Conservation (phyloP, 2,113 vertebrate species). For the Gobiocypris rarus region DNA sequence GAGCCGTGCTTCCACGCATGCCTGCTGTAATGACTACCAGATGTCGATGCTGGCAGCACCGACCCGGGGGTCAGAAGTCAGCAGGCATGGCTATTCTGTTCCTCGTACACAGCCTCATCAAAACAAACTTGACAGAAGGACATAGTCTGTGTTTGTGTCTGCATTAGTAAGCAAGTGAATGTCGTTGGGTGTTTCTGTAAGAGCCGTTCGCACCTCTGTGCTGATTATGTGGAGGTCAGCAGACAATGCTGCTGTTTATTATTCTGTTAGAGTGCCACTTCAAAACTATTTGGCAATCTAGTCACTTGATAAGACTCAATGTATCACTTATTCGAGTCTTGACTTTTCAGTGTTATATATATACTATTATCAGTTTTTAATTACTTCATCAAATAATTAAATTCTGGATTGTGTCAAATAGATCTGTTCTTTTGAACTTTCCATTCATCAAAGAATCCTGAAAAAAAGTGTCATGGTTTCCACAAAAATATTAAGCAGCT, state of each 20-base stretch:
- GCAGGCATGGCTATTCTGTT: conserved; percentile 46
- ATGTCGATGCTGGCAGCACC: conserved; percentile 61
- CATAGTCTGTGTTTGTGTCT: conserved; percentile 4
- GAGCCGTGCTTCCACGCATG: conserved; percentile 66
- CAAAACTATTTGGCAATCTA: background rate
- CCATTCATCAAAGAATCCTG: background rate
- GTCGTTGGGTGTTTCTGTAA: background rate
- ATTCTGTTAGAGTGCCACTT: conserved; percentile 2
- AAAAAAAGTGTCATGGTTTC: background rate
- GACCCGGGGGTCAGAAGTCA: conserved; percentile 64
- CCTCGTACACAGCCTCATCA: background rate
- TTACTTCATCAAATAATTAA: too few species aligned
- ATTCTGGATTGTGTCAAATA: too few species aligned
- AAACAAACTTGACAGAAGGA: background rate
- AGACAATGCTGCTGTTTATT: conserved; percentile 1
- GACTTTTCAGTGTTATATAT: background rate
- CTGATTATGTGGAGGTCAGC: conserved; percentile 8
- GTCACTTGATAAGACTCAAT: background rate
- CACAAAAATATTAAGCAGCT: background rate
- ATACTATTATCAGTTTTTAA: too few species aligned
- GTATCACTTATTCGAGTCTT: background rate
- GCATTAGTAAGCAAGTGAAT: conserved; percentile 6
- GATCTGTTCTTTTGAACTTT: too few species aligned
- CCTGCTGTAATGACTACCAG: conserved; percentile 70
- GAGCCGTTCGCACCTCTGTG: background rate